These are phyloP conservation scores for Miniopterus natalensis DNA, from an alignment of 2,113 vertebrate genomes.

Conservation along the genomic window DNA sequence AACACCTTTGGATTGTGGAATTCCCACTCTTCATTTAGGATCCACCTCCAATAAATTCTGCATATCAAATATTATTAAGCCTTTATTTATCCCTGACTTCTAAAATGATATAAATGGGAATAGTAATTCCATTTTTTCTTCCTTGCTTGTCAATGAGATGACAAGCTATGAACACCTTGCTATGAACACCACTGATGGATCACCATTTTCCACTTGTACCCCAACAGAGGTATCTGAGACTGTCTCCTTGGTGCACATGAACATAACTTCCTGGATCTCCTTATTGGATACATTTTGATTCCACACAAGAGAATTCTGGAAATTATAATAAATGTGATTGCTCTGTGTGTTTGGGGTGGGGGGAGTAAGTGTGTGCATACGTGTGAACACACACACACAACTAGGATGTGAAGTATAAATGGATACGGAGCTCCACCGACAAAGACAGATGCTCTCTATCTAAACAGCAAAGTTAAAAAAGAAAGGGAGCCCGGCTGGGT, in stretches of 20 bases:
- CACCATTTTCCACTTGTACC: not conserved
- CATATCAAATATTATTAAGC: not conserved
- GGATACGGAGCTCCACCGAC: not conserved
- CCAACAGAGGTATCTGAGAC: not conserved
- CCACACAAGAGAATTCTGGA: not conserved
- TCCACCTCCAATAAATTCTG: not conserved
- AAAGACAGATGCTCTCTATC: not conserved
- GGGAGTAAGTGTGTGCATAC: not conserved
- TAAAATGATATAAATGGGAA: not conserved
- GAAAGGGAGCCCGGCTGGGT: not conserved
- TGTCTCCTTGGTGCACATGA: not conserved
- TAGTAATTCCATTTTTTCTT: not conserved
- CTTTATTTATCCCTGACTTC: not conserved
- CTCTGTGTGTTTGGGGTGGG: not conserved
- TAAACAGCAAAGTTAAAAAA: not conserved
- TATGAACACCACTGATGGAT: not conserved
- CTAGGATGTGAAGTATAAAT: not conserved
- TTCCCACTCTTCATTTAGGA: slow-evolving; percentile 9
- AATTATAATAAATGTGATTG: not conserved
- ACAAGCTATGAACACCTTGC: not conserved
- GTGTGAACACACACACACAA: not conserved
- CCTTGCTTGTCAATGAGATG: not conserved
- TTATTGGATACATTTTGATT: not conserved
- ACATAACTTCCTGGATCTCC: not conserved
- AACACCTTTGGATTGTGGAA: not conserved